phyloP scores from a whole-genome alignment of 2,113 vertebrate genomes.

The Lampris incognitus region DNA sequence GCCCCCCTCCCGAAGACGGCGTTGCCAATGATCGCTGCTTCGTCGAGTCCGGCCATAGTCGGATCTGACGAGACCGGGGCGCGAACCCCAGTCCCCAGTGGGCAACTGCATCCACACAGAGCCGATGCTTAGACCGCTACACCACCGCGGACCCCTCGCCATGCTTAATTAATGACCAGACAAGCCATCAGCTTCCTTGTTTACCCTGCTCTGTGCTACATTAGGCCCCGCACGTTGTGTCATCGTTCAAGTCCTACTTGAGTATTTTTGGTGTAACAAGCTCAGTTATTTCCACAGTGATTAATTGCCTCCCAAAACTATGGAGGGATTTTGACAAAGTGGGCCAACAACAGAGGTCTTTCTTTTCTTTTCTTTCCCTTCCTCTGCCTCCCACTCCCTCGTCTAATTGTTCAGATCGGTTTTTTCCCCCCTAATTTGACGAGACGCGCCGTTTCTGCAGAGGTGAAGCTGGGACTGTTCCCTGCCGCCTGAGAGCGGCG shows the following conservation, averaged over 20 bases:
- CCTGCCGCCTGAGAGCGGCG: slow-evolving; percentile 9
- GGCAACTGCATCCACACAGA: too few species aligned
- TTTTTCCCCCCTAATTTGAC: not conserved
- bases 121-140: too few species aligned
- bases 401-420: slow-evolving; percentile 25
- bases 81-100: too few species aligned
- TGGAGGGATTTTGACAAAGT: slow-evolving; percentile 59
- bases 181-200: slow-evolving; percentile 47
- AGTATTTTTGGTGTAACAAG: slow-evolving; percentile 63
- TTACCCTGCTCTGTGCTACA: slow-evolving; percentile 49
- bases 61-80: too few species aligned
- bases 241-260: slow-evolving; percentile 54
- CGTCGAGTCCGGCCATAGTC: too few species aligned
- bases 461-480: slow-evolving; percentile 15
- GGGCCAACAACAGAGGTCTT: slow-evolving; percentile 54
- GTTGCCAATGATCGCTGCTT: too few species aligned
- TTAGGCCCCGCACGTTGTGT: slow-evolving; percentile 58
- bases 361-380: slow-evolving; percentile 24
- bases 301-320: slow-evolving; percentile 64
- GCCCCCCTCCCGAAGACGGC: too few species aligned
- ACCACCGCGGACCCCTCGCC: too few species aligned
- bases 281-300: slow-evolving; percentile 69
- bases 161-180: slow-evolving; percentile 64
- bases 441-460: slow-evolving; percentile 32
- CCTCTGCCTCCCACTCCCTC: slow-evolving; percentile 8